Evolutionary conservation across 2,888 invertebrate genomes (phyloP).

Genomic region (Mystacides longicornis): DNA sequence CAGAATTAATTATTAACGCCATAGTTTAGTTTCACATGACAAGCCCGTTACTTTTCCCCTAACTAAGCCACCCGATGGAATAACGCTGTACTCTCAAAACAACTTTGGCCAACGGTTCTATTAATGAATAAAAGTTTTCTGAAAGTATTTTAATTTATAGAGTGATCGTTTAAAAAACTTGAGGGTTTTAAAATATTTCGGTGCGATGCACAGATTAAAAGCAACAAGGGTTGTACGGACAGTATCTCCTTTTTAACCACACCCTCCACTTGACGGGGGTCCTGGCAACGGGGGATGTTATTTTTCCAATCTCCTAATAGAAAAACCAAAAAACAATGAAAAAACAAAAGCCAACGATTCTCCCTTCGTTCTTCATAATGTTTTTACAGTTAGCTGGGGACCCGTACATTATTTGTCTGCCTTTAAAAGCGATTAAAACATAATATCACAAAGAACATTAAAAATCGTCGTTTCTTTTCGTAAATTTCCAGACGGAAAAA

Average conservation of each 20-base stretch:
- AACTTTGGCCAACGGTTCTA: too few relatives aligned
- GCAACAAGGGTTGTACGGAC: background rate
- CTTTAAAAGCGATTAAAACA: too few relatives aligned
- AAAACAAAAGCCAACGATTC: slow-evolving; percentile 11
- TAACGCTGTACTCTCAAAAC: too few relatives aligned
- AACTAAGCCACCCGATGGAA: too few relatives aligned
- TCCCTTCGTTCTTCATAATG: background rate
- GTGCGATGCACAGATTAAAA: background rate
- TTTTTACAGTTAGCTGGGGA: background rate
- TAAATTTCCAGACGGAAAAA: too few relatives aligned
- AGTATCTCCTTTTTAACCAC: slow-evolving; percentile 25
- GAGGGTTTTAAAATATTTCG: background rate
- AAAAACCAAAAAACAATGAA: slow-evolving; percentile 14
- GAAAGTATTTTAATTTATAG: background rate
- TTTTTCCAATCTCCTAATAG: slow-evolving; percentile 7
- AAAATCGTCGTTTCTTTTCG: too few relatives aligned
- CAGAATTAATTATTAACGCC: too few relatives aligned
- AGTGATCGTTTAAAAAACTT: background rate
- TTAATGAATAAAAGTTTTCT: background rate
- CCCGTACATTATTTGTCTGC: too few relatives aligned
- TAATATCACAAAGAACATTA: too few relatives aligned
- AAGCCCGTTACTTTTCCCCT: too few relatives aligned
- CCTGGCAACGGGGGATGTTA: slow-evolving; percentile 5
- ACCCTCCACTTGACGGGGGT: slow-evolving; percentile 18
- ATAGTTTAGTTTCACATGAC: too few relatives aligned